These are phyloP conservation scores for Xyrauchen texanus DNA, from an alignment of 2,113 vertebrate species.

Conservation along the genomic window DNA sequence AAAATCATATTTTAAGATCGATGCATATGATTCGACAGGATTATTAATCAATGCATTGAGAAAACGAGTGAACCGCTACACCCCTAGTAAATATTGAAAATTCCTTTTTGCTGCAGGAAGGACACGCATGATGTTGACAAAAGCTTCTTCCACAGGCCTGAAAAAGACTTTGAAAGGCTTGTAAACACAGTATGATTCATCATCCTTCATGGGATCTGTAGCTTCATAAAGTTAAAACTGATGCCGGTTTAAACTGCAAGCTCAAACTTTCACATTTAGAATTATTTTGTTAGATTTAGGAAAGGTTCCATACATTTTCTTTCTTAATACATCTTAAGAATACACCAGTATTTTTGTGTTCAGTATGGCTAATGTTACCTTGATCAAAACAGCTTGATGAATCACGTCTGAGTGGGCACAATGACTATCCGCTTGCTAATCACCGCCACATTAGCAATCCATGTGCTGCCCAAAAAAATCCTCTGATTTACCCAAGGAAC, in stretches of 20 bases:
- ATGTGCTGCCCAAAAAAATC: neutral
- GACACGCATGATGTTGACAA: neutral
- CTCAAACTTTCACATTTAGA: too few species aligned
- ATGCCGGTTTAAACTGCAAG: too few species aligned
- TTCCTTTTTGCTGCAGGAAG: neutral
- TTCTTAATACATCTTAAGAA: neutral
- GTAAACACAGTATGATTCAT: too few species aligned
- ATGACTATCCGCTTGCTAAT: neutral
- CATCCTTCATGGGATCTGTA: too few species aligned
- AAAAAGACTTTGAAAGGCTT: too few species aligned
- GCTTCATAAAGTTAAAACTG: too few species aligned
- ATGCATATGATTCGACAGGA: too few species aligned
- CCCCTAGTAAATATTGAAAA: neutral
- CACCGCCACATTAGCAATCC: neutral
- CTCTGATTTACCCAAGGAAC: neutral
- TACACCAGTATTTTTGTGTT: neutral
- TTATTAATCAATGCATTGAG: too few species aligned
- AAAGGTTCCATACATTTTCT: neutral
- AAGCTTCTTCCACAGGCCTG: neutral
- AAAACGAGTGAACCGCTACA: too few species aligned
- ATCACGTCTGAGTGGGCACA: slow-evolving; percentile 16
- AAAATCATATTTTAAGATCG: too few species aligned
- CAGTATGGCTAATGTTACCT: neutral
- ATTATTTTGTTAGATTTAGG: too few species aligned
- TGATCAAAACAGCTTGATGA: neutral